Evolutionary conservation across 2,888 invertebrate species (phyloP).

Genomic region (Imbricaverruca yamaguchii): DNA sequence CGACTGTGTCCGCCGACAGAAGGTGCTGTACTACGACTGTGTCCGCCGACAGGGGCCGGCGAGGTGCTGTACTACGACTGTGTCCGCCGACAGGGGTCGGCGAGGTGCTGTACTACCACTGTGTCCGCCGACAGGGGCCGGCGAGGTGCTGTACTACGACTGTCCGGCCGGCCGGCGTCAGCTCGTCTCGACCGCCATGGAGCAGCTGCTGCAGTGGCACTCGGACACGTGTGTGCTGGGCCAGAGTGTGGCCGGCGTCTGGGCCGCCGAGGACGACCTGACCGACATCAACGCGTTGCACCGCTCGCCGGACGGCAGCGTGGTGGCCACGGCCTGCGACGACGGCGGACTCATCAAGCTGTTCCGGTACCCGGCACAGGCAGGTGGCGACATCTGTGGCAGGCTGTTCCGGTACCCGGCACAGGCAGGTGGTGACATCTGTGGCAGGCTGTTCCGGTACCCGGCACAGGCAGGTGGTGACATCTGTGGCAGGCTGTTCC

Average conservation of each 20-base stretch:
- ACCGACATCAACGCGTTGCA: slow-evolving; percentile 43
- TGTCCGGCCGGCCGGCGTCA: slow-evolving; percentile 43
- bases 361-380: slow-evolving; percentile 43
- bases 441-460: no score
- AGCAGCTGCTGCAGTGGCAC: slow-evolving; percentile 34
- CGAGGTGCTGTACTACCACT: no score
- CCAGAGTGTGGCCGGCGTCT: slow-evolving; percentile 42
- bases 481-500: no score
- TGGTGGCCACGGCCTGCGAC: slow-evolving; percentile 42
- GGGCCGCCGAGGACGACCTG: slow-evolving; percentile 44
- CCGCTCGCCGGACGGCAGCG: slow-evolving; percentile 34
- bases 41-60: no score
- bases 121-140: neutral
- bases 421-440: no score
- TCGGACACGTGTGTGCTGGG: slow-evolving; percentile 41
- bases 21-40: no score
- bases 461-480: no score
- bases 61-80: no score
- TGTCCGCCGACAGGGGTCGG: no score
- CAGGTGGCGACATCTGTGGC: slow-evolving; percentile 30
- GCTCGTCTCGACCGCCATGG: slow-evolving; percentile 27
- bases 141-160: slow-evolving; percentile 44
- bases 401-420: no score
- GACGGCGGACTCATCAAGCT: slow-evolving; percentile 45
- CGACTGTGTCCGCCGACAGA: no score